Base-by-base conservation (phyloP, 2,888 invertebrate species). In the Drosophila ustulata region DNA sequence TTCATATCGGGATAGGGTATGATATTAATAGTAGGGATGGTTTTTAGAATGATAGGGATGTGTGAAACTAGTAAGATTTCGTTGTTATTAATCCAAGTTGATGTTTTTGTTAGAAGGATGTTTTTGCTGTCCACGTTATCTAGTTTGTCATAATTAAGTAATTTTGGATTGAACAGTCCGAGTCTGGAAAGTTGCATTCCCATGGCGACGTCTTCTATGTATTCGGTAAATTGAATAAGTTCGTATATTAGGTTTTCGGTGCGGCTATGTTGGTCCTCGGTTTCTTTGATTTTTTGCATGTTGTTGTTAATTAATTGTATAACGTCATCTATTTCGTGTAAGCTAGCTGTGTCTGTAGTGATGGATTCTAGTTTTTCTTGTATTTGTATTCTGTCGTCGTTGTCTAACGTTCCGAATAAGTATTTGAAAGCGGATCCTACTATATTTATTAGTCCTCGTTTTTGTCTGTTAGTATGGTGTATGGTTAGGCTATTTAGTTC, bases 101-200 rank as follows among this genome's bases (percentile, higher is more conserved):
- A 39, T 13, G 26, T 37, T 57, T 46, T 49, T 6, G 8, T 39
- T 28, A 7, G 1, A 9, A 34, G 18, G 4, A 56, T 56, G 9
- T 46, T 56, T 9, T 9, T 23, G 9, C 9, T 56, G 25, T 56
- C 34, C 8, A 56, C 46, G 7, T n/a, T 62, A 9, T 53, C 47
- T n/a, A 62, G 11, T 41, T 26, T 55, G 49, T 43, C 63, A 13
- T 55, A 55, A 9, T 32, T 55, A n/a, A 63, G 47, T 55, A 53
- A 32, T 55, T 63, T 63, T 8, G 55, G 43, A 1, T 63, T 49
- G 8, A 55, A 55, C 1, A 63, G 25, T 41, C 49, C 47, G 9
- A 55, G 34, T 50, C 50, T 13, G 0, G 28, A 50, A 18, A 64
- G 26, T 56, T 50, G 63, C 55, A 56, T 63, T 13, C 26, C 39